These are phyloP conservation scores for Hippocampus barbouri DNA, from an alignment of 2,113 vertebrate genomes.

Conservation along the genomic window DNA sequence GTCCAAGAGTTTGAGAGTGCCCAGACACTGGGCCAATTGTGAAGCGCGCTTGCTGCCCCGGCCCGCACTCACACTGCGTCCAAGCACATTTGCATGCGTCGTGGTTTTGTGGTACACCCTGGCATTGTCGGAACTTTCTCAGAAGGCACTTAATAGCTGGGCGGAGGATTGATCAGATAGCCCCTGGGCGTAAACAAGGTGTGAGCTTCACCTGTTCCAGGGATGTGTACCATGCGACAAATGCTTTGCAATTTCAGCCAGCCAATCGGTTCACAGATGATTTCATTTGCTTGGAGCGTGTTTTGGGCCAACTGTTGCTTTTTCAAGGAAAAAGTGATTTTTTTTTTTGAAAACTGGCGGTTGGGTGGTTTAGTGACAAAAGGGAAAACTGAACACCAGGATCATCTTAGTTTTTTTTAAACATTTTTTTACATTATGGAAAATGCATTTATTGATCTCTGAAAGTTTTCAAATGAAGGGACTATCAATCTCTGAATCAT, in stretches of 20 bases:
- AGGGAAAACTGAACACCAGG: not conserved
- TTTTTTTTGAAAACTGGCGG: not conserved
- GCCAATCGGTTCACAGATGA: not conserved
- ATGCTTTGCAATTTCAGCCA: not conserved
- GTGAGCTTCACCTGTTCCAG: not conserved
- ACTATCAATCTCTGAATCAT: not conserved
- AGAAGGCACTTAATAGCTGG: not conserved
- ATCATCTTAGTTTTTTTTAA: not conserved
- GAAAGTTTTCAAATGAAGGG: not conserved
- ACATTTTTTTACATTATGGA: not conserved
- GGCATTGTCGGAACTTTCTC: not conserved
- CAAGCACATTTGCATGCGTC: not conserved
- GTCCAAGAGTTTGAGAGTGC: not conserved
- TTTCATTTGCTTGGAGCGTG: not conserved
- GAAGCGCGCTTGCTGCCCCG: not conserved
- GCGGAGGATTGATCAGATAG: not conserved
- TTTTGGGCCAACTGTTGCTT: not conserved
- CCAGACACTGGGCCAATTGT: not conserved
- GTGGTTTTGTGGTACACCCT: not conserved
- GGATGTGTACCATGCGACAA: not conserved
- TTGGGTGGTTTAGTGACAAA: not conserved
- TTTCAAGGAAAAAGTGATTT: not conserved
- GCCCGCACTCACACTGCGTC: not conserved
- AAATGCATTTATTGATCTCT: not conserved
- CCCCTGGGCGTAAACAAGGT: not conserved